Base-by-base conservation (phyloP, 2,888 invertebrate genomes). In the Drosophila nigricruria region DNA sequence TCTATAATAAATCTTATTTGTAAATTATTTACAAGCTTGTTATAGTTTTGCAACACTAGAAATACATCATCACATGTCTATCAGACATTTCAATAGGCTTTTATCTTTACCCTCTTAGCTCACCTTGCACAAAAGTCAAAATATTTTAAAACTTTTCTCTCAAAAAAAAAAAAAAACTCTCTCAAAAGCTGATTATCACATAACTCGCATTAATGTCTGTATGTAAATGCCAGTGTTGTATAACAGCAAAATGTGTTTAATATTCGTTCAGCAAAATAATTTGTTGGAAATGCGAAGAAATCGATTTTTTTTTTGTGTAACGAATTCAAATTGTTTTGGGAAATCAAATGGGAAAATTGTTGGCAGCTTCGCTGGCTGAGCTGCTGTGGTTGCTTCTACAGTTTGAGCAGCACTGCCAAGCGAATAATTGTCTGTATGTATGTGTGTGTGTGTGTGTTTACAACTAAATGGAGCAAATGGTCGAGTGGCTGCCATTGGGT, bases 381-480 rank as follows among this genome's bases (percentile, higher is more conserved):
- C 43, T 64, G 32, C 66, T 78, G 83, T 69, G 82, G 65, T 74
- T 61, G 62, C 50, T 34, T 47, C 57, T 60, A 77, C 86, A 84
- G 81, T 88, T 88, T 80, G 56, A 82, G 73, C 47, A 50, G 52
- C 34, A 52, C 32, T 50, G 50, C 32, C 30, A 70, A 36, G 42
- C 50, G 32, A 30, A 47, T 47, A 47, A 47, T 30, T 49, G 43
- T 49, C 27, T 36, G 45, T 42, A 18, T 38, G 40, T 57, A 25
- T 20, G 61, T 63, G 38, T 50, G 43, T 36, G 56, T 59, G 47
- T 74, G 72, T 72, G 69, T 70, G 65, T 52, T 40, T 69, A 43
- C 59, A 80, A 67, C 79, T 84, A 88, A 84, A 84, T 86, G 84
- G 81, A 88, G 88, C 86, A 84, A 84, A 84, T 83, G 88, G 81